These are phyloP conservation scores for Chlorops oryzae DNA, from an alignment of 1,140 invertebrate genomes.

Conservation along the genomic window DNA sequence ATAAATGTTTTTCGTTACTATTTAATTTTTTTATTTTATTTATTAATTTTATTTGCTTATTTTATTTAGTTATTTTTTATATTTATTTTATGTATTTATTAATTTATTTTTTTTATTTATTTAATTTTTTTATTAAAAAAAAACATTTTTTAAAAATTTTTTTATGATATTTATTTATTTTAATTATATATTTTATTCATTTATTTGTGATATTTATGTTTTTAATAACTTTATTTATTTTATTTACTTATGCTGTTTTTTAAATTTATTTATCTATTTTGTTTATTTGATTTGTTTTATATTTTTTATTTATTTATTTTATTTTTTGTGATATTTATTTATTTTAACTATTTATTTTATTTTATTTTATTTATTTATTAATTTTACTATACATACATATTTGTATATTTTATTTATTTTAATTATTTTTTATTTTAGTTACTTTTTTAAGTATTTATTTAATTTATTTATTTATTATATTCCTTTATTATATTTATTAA, in stretches of 20 bases:
- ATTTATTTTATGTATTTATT: not conserved
- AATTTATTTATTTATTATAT: no score
- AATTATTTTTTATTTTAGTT: no score
- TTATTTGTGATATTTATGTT: not conserved
- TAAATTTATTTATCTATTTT: not conserved
- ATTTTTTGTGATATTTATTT: not conserved
- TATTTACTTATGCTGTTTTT: not conserved
- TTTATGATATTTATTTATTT: not conserved
- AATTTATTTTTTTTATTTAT: not conserved
- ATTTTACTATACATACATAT: not conserved
- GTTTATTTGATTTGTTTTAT: not conserved
- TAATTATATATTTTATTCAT: not conserved
- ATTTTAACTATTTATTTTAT: not conserved
- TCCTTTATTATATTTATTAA: no score
- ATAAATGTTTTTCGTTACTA: not conserved
- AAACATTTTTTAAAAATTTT: not conserved
- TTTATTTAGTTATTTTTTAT: constrained; percentile 12
- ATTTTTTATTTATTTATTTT: not conserved
- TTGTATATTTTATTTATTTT: no score
- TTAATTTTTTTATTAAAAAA: not conserved
- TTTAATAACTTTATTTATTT: not conserved
- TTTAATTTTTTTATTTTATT: constrained; percentile 1
- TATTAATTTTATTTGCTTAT: constrained; percentile 15
- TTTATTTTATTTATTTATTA: not conserved
- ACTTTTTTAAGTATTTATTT: no score